Base-by-base conservation (phyloP, 64 coral and sea anemone genomes). In the Actinia equina region DNA sequence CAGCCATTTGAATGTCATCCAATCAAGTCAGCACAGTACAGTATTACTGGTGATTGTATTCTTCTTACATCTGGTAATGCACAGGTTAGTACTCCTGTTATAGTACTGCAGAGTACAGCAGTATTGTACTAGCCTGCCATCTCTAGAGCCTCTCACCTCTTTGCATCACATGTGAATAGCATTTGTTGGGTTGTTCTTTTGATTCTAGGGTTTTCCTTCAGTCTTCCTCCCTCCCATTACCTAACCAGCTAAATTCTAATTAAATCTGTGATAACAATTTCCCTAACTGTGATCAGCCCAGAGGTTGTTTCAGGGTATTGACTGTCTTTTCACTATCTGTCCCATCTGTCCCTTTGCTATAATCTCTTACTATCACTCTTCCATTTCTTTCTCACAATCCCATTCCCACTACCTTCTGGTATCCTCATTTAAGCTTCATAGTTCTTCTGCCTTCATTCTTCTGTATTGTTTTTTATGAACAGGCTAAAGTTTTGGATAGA, bases 401-500 rank as follows among this genome's bases (percentile, higher is more conserved):
- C 20, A 19, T 17, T 63, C 17, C 6, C 12, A 63, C 6, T 20
- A 30, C 74, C 43, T 5, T 30, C 37, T 42, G 30, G 18, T 41
- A 77, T 8, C 23, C 23, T 43, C 20, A 77, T 77, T 7, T 30
- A 0, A 77, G 18, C 20, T 77, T 77, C 30, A 37, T 37, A 37
- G 30, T 37, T 37, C 30, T 37, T 18, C 17, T 19, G 59, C 18
- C 59, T 60, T 17, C 62, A 65, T 65, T 74, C n/a, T 74, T 5
- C 5, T 74, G 22, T 26, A 74, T 25, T 74, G 5, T 74, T 41
- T 57, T 57, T 57, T 16, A 65, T 23, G n/a, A 43, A 81, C 77
- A 98, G 96, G 96, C 93, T 15, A 98, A 95, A 86, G 93, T 98
- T 23, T 64, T 98, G 43, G 96, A 98, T 88, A 88, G 96, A 89